Percentiles rank a stretch among this genome's conserved stretches.
Conservation (phyloP, 1,140 invertebrate genomes). For the Hycleus phaleratus region DNA sequence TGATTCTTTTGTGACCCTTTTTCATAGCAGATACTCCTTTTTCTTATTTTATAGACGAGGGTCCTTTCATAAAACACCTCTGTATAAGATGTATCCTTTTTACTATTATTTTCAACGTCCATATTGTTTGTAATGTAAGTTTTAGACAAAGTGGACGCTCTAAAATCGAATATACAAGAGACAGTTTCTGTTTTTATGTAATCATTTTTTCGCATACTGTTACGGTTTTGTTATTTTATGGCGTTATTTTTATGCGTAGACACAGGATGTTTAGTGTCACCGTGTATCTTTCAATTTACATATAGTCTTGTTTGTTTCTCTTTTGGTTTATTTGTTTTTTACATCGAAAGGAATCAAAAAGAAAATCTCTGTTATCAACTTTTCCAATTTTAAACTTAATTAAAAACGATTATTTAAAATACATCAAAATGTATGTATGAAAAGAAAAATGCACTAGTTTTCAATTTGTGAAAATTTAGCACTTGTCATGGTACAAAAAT, state of each 20-base stretch:
- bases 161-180: conserved; percentile 7
- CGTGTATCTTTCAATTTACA: no score
- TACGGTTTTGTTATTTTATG: conserved; percentile 16
- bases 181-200: conserved; percentile 19
- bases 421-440: no score
- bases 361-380: no score
- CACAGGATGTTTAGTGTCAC: neutral
- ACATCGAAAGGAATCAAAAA: no score
- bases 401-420: no score
- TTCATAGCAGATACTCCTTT: neutral
- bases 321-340: no score
- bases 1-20: no score
- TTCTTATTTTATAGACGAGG: conserved; percentile 3
- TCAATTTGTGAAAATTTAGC: no score
- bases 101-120: neutral
- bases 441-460: no score
- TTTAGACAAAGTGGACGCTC: conserved; percentile 11
- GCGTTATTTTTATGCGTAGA: conserved; percentile 5
- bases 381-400: no score
- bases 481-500: no score
- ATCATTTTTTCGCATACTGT: conserved; percentile 14
- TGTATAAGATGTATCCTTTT: neutral
- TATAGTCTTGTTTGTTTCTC: no score
- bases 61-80: conserved; percentile 10
- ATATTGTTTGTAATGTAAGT: conserved; percentile 6